Evolutionary conservation across 2,797 vertebrate species (phyloP), one percentile per base, ranked within the genome.

Genomic region (Naso thynnoides): DNA sequence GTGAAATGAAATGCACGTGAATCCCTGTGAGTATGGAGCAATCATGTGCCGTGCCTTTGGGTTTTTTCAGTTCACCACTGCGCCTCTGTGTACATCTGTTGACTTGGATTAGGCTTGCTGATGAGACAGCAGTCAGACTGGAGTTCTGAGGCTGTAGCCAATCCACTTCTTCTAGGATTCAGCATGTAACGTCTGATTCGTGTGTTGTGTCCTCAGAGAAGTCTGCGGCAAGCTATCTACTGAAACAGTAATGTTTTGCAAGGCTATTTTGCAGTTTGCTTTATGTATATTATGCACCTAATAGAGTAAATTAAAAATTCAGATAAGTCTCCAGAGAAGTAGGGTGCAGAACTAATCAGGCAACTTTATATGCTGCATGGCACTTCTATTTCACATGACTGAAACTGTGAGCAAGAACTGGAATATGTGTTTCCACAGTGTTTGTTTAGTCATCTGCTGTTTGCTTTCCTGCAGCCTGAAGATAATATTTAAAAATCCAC

Each of bases 401-500:
- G 57, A 66, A 59, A 76, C 59, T 66, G 61, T 57, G 24, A 31
- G 41, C 21, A 67, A 36, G 73, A 83, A 61, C 33, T 15, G 18
- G 58, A 79, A 39, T 38, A 49, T 61, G 24, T 74, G 41, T 54
- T 23, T 33, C 8, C 19, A 11, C 16, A 54, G 1, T 80, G 71
- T 88, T 83, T 77, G 69, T 83, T 84, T 81, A 87, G 87, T 80
- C 74, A 71, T 71, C 70, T 63, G 52, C 65, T 84, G 78, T 89
- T 88, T 86, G 78, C 68, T 70, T 70, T 82, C 4, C 61, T 63
- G 55, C 44, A 73, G 73, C 53, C 75, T 74, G 53, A 67, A 63
- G 76, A 62, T 67, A 74, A 69, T 79, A 74, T 86, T 83, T 86
- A 81, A 88, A 76, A 79, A 71, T 64, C 48, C 65, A 50, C 62